Evolutionary conservation across 2,888 invertebrate species (phyloP), one percentile per base, ranked within the genome.

Genomic region (Catonia carolina): DNA sequence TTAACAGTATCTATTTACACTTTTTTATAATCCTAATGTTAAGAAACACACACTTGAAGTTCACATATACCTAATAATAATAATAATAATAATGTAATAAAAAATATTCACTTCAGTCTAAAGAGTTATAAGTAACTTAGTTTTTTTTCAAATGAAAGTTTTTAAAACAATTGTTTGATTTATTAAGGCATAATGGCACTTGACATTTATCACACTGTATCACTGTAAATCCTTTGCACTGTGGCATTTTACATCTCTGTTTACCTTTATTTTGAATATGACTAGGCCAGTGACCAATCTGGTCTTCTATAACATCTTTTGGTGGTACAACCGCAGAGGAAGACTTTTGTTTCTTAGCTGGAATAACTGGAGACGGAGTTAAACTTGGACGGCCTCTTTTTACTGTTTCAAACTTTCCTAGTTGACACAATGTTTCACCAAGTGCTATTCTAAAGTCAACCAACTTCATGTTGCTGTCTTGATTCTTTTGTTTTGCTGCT

Each of bases 181-280:
- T n/a, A n/a, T n/a, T n/a, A n/a, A n/a, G n/a, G n/a, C n/a, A n/a
- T n/a, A n/a, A n/a, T n/a, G n/a, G n/a, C n/a, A n/a, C n/a, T n/a
- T n/a, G n/a, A 39, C 39, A 39, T 20, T 39, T 39, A 20, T 20
- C 20, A 22, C 18, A 41, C 22, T 41, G 4, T 17, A 17, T 22
- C 10, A 22, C 22, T 20, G 20, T 41, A 22, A 20, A 41, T 4
- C 41, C 22, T 15, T 22, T 22, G n/a, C 18, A 41, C 20, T 41
- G 18, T 41, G 41, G 41, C 18, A 20, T 41, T 41, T 41, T 41
- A 22, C 18, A 41, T 22, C 41, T 18, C 41, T 41, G 41, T 22
- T 41, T 41, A 12, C 20, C 20, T 17, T 41, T 22, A 41, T 22
- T 20, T 20, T 41, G 41, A 20, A 41, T n/a, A n/a, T n/a, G n/a